A percentile compares a stretch with the other conserved stretches of the same genome.
Evolutionary conservation across 2,797 vertebrate genomes (phyloP).

Genomic region (Oreortyx pictus): DNA sequence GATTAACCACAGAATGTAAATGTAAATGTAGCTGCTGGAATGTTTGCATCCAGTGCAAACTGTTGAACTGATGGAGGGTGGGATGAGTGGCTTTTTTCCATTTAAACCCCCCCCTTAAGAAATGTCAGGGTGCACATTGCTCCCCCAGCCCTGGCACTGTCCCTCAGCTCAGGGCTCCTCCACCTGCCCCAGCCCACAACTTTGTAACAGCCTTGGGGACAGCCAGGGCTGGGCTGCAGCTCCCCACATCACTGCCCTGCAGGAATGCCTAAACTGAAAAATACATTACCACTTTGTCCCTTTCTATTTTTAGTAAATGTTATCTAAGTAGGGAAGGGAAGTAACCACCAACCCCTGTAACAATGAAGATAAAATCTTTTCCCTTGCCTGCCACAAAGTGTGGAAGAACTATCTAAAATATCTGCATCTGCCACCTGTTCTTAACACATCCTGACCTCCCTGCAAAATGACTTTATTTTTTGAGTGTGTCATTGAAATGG

Average conservation of each 20-base stretch:
- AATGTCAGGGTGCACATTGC: neutral
- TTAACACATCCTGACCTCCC: conserved; percentile 10
- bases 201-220: neutral
- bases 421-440: conserved; percentile 22
- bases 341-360: neutral
- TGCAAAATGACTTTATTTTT: conserved; percentile 33
- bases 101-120: neutral
- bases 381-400: neutral
- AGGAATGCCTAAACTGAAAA: conserved; percentile 39
- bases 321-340: conserved; percentile 37
- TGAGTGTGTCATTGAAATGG: neutral
- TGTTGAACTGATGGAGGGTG: neutral
- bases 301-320: conserved; percentile 19
- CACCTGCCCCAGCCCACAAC: neutral
- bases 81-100: neutral
- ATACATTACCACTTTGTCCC: conserved; percentile 16
- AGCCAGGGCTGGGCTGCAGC: neutral
- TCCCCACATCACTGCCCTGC: neutral
- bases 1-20: neutral
- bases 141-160: neutral
- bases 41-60: neutral
- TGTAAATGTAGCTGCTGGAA: neutral
- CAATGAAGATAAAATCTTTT: conserved; percentile 48
- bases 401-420: conserved; percentile 18
- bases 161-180: neutral